A percentile compares a stretch with the other conserved stretches of the same genome.
Conservation (phyloP, 2,113 vertebrate genomes). For the Morone saxatilis region DNA sequence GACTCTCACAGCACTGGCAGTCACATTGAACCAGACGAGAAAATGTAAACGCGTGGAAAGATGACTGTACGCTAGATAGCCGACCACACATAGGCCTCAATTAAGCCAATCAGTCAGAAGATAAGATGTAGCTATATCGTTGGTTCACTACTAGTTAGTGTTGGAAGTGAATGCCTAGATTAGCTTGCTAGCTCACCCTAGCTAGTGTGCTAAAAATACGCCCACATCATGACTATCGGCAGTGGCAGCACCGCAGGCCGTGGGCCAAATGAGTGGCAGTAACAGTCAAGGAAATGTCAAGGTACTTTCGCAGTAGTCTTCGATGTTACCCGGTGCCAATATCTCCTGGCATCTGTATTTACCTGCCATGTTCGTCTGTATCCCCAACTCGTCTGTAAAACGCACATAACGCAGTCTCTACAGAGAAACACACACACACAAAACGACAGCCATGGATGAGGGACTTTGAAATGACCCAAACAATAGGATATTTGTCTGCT, state of each 20-base stretch:
- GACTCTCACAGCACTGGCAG: slow-evolving; percentile 63
- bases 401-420: slow-evolving; percentile 76
- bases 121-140: slow-evolving; percentile 83
- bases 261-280: slow-evolving; percentile 78
- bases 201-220: slow-evolving; percentile 84
- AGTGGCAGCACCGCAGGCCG: slow-evolving; percentile 71
- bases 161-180: slow-evolving; percentile 75
- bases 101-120: slow-evolving; percentile 63
- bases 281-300: slow-evolving; percentile 85
- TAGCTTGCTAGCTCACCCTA: slow-evolving; percentile 81
- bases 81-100: slow-evolving; percentile 59
- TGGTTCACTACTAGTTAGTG: slow-evolving; percentile 82
- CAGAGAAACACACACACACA: slow-evolving; percentile 71
- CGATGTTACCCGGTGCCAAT: slow-evolving; percentile 89
- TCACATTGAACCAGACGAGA: slow-evolving; percentile 55
- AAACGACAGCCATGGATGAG: slow-evolving; percentile 86
- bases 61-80: slow-evolving; percentile 72
- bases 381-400: slow-evolving; percentile 76
- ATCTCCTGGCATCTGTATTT: slow-evolving; percentile 87
- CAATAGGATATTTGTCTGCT: slow-evolving; percentile 77
- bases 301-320: slow-evolving; percentile 84
- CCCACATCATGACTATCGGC: slow-evolving; percentile 79
- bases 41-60: slow-evolving; percentile 79
- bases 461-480: slow-evolving; percentile 87
- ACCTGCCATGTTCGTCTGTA: slow-evolving; percentile 83